These are phyloP conservation scores for Abrostola triplasia DNA, from an alignment of 2,888 invertebrate species.

Conservation along the genomic window DNA sequence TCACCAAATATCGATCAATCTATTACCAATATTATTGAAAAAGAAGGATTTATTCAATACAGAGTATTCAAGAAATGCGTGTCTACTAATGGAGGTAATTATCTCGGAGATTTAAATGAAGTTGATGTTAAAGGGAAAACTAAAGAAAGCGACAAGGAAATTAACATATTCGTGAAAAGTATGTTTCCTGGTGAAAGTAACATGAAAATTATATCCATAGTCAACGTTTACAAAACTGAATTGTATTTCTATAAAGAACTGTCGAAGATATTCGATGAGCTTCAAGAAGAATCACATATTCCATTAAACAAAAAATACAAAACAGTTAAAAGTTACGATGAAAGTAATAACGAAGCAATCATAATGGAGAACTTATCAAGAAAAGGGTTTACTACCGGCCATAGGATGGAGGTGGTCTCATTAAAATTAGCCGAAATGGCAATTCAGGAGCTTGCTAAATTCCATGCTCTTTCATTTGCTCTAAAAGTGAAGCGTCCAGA, in stretches of 20 bases:
- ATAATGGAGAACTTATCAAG: conserved; percentile 70
- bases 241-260: conserved; percentile 67
- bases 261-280: conserved; percentile 56
- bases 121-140: conserved; percentile 68
- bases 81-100: conserved; percentile 68
- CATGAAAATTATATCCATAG: conserved; percentile 51
- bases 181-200: conserved; percentile 44
- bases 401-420: conserved; percentile 65
- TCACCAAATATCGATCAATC: conserved; percentile 35
- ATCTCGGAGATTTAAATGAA: conserved; percentile 64
- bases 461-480: conserved; percentile 70
- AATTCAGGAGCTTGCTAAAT: conserved; percentile 70
- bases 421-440: conserved; percentile 66
- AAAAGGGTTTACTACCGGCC: conserved; percentile 63
- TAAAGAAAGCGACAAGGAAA: conserved; percentile 59
- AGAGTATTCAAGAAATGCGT: conserved; percentile 37
- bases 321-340: conserved; percentile 64
- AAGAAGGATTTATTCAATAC: conserved; percentile 31
- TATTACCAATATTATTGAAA: conserved; percentile 46
- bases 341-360: conserved; percentile 59
- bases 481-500: conserved; percentile 60
- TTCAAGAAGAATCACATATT: conserved; percentile 66
- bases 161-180: conserved; percentile 69
- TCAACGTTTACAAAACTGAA: conserved; percentile 61
- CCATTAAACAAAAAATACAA: conserved; percentile 64